Evolutionary conservation across 2,888 invertebrate species (phyloP), one percentile per base, ranked within the genome.

Genomic region (Diarsia brunnea): DNA sequence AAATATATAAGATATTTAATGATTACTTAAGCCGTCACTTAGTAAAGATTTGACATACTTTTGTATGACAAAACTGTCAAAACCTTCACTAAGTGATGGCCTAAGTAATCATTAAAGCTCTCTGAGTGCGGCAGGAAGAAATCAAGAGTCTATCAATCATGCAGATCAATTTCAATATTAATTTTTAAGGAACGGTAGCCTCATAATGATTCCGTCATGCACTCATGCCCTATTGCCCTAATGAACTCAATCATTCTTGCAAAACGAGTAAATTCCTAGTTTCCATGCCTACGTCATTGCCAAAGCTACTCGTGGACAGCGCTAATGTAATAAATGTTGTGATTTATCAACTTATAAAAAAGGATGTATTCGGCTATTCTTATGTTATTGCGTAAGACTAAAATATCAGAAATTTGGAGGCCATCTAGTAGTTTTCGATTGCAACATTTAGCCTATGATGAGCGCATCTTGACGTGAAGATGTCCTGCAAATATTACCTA

Each of bases 361-460:
- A 60, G 60, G 60, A 60, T 27, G 31, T 31, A 31, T 31, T 60
- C 31, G 31, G 58, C 27, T 58, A 58, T 60, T 60, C 11, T n/a
- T 60, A 31, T 31, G 0, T 14, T 55, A 24, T 24, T 55, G 38
- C n/a, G n/a, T n/a, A n/a, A n/a, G n/a, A n/a, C n/a, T 7, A n/a
- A 38, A 61, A n/a, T 27, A 58, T 38, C 14, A 21, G 1, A n/a
- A 14, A 63, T 38, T 43, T 63, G 16, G n/a, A 43, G 63, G 63
- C 63, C 63, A 43, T 63, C 63, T 63, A 63, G 43, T 43, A n/a
- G 63, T n/a, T n/a, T 43, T 24, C 10, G n/a, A 63, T 63, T 63
- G 43, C 43, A 63, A 24, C 45, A 43, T 63, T 63, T 63, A 38
- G 43, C 14, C 24, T 8, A n/a, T 16, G 21, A 43, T 31, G 60